Percentiles rank a stretch among this genome's conserved stretches.
Evolutionary conservation across 2,888 invertebrate species (phyloP).

Genomic region (Halictus ligatus): DNA sequence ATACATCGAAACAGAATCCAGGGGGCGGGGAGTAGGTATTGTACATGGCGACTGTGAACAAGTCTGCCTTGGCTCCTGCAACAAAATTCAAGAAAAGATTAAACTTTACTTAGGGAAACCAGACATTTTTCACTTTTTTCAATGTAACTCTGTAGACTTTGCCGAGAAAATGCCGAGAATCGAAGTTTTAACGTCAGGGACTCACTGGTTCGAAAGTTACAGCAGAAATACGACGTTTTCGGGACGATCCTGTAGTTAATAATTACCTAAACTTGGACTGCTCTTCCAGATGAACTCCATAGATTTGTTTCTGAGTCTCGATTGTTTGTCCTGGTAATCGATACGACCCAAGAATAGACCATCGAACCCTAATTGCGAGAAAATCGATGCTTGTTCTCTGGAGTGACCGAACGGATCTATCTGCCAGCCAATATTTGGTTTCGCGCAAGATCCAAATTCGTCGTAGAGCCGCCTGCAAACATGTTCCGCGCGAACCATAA

Average conservation of each 20-base stretch:
- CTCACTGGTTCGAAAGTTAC: no score
- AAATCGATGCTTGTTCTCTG: slow-evolving; percentile 92
- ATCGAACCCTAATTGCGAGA: slow-evolving; percentile 94
- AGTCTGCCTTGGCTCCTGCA: slow-evolving; percentile 86
- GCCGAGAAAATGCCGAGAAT: no score
- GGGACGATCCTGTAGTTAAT: neutral
- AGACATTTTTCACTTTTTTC: no score
- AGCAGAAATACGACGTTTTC: no score
- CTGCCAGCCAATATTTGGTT: slow-evolving; percentile 92
- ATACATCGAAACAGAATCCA: slow-evolving; percentile 96
- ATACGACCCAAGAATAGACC: slow-evolving; percentile 94
- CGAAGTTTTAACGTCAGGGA: no score
- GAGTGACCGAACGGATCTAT: slow-evolving; percentile 95
- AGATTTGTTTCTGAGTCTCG: slow-evolving; percentile 86
- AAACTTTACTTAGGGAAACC: no score
- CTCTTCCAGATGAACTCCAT: slow-evolving; percentile 95
- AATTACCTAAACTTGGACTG: slow-evolving; percentile 89
- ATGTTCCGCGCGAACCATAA: neutral
- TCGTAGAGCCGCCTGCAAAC: slow-evolving; percentile 85
- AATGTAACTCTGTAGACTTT: no score
- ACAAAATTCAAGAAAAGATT: neutral
- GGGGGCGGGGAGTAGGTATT: slow-evolving; percentile 94
- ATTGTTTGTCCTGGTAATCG: slow-evolving; percentile 93
- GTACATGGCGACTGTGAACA: slow-evolving; percentile 94
- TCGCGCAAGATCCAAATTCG: slow-evolving; percentile 90